These are phyloP conservation scores for Empis livida DNA, from an alignment of 2,888 invertebrate genomes.

Conservation along the genomic window DNA sequence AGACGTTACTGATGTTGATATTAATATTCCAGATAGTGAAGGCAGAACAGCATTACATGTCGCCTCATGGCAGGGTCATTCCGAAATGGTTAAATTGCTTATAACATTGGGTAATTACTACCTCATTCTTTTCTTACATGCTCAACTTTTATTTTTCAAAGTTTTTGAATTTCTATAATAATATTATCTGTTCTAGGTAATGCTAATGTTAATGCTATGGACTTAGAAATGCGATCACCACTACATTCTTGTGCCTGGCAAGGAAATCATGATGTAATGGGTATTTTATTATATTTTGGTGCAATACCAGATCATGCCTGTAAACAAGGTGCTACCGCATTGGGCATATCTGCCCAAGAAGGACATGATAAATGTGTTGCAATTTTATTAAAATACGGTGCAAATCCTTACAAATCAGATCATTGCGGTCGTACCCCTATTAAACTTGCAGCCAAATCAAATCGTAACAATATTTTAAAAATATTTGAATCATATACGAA, in stretches of 20 bases:
- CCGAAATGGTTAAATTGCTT: constrained; percentile 79
- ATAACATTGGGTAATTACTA: constrained; percentile 49
- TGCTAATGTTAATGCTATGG: constrained; percentile 77
- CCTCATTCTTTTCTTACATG: too few relatives aligned
- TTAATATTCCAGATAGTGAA: constrained; percentile 80
- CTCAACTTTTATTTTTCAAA: too few relatives aligned
- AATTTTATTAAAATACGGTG: constrained; percentile 67
- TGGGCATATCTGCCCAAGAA: constrained; percentile 92
- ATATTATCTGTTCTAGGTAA: constrained; percentile 40
- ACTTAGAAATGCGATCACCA: constrained; percentile 77
- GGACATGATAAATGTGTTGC: constrained; percentile 88
- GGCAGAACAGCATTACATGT: constrained; percentile 84
- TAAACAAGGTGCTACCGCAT: constrained; percentile 89
- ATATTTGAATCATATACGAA: constrained; percentile 56
- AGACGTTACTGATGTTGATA: constrained; percentile 61
- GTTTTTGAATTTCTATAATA: neutral
- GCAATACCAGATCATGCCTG: constrained; percentile 82
- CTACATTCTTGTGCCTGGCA: constrained; percentile 95
- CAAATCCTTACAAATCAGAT: constrained; percentile 74
- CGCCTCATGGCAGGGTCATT: constrained; percentile 88
- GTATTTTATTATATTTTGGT: constrained; percentile 63
- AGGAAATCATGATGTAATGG: constrained; percentile 75
- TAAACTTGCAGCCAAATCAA: constrained; percentile 82
- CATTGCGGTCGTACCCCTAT: constrained; percentile 77
- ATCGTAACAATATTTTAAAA: constrained; percentile 72